Percentiles rank a stretch among this genome's conserved stretches.
These are phyloP conservation scores for Thamnophis sirtalis DNA, from an alignment of 2,113 vertebrate species.

Conservation along the genomic window DNA sequence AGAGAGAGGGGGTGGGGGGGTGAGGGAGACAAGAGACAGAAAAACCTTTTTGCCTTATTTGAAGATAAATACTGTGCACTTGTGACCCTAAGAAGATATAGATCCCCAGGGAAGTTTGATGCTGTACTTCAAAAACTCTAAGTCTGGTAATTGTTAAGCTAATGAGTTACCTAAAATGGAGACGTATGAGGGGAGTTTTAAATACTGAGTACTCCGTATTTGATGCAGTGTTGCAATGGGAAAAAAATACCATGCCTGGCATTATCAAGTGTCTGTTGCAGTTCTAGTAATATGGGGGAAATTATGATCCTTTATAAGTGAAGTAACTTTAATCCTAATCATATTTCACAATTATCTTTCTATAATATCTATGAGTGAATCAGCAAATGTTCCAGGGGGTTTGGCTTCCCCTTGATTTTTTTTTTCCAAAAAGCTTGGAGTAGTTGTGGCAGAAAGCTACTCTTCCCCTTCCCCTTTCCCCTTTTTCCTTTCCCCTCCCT, in stretches of 20 bases:
- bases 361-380: not conserved
- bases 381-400: not conserved
- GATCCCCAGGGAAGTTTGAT: not conserved
- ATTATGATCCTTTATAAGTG: not conserved
- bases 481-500: not conserved
- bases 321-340: not conserved
- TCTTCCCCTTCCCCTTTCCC: not conserved
- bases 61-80: not conserved
- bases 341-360: not conserved
- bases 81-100: not conserved
- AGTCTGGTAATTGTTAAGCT: not conserved
- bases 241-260: not conserved
- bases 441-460: not conserved
- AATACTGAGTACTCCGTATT: not conserved
- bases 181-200: not conserved
- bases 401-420: not conserved
- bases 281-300: not conserved
- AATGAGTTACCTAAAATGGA: not conserved
- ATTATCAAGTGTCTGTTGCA: not conserved
- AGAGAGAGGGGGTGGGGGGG: not conserved
- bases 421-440: not conserved
- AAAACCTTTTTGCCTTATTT: not conserved
- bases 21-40: not conserved
- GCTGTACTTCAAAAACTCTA: not conserved
- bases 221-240: not conserved